Evolutionary conservation across 2,888 invertebrate genomes (phyloP).

Genomic region (Blera fallax): DNA sequence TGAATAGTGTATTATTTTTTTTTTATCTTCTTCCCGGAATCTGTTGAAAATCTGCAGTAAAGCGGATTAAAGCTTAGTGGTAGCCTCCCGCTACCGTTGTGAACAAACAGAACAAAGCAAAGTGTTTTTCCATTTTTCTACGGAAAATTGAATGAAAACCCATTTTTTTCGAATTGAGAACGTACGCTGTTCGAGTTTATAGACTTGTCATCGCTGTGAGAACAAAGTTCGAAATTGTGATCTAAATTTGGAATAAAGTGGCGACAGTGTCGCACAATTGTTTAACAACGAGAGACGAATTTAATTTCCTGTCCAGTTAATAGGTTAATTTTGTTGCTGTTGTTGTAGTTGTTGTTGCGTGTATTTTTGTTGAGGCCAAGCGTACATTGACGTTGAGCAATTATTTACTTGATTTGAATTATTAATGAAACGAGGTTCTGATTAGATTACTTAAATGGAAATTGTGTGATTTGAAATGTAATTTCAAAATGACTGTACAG

Average conservation of each 20-base stretch:
- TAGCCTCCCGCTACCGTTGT: not conserved
- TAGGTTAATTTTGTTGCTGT: slow-evolving; percentile 49
- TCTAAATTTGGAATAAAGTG: slow-evolving; percentile 52
- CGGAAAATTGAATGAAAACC: slow-evolving; percentile 1
- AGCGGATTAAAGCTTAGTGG: slow-evolving; percentile 36
- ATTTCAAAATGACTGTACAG: not conserved
- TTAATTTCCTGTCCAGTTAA: slow-evolving; percentile 70
- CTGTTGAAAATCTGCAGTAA: not conserved
- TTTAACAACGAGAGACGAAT: slow-evolving; percentile 62
- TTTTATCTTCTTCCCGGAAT: slow-evolving; percentile 20
- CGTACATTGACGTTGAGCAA: slow-evolving; percentile 30
- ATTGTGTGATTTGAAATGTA: not conserved
- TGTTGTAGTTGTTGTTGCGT: slow-evolving; percentile 6
- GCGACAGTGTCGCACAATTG: slow-evolving; percentile 58
- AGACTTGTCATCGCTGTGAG: not conserved
- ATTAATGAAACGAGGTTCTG: slow-evolving; percentile 25
- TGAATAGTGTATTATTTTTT: slow-evolving; percentile 8
- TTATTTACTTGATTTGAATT: slow-evolving; percentile 48
- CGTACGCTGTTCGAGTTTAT: not conserved
- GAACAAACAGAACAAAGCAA: not conserved
- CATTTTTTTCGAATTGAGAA: slow-evolving; percentile 21
- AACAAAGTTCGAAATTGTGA: slow-evolving; percentile 35
- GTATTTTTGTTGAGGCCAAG: slow-evolving; percentile 9
- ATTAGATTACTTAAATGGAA: slow-evolving; percentile 17
- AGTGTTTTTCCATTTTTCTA: not conserved